Evolutionary conservation across 2,888 invertebrate genomes (phyloP), one percentile per base, ranked within the genome.

Genomic region (Callimorpha dominula): DNA sequence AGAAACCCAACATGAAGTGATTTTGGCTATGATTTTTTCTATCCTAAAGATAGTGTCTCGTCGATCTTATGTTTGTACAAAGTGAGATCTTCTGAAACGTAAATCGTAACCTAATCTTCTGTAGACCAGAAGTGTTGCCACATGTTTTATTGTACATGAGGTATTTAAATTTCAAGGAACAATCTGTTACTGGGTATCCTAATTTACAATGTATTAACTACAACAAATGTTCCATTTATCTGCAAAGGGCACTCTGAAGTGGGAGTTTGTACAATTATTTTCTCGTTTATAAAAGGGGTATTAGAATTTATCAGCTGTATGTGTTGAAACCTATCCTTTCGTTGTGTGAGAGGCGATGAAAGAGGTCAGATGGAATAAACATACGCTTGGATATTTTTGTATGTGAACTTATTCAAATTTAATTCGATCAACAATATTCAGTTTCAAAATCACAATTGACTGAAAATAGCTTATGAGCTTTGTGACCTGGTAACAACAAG

Each of bases 251-350:
- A 60, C 14, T 62, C 15, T 15, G 40, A 62, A 40, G 7, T 40
- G 40, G 40, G 14, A 62, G 40, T 6, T 31, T 62, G 62, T 62
- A 1, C n/a, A 62, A 62, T 40, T 40, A 62, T 31, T 62, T 14
- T 15, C 62, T 15, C 40, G 20, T 62, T 62, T 31, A 40, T 62
- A 62, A 62, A 42, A 42, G 40, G 42, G 62, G 31, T 31, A 31
- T 31, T 31, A 31, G 11, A 7, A 65, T 20, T 65, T 49, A 3
- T 46, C 14, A 20, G n/a, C 20, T 49, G 15, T 65, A 46, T 65
- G 65, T 78, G 68, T 4, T n/a, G 46, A 54, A 46, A 17, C 57
- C 66, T 12, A 43, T 57, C 46, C 63, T 80, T 62, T 14, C 15
- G 9, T 46, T 54, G 42, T 62, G 62, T 62, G 62, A 12, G 15